Base-by-base conservation (phyloP, 2,888 invertebrate species). In the Macaria liturata region DNA sequence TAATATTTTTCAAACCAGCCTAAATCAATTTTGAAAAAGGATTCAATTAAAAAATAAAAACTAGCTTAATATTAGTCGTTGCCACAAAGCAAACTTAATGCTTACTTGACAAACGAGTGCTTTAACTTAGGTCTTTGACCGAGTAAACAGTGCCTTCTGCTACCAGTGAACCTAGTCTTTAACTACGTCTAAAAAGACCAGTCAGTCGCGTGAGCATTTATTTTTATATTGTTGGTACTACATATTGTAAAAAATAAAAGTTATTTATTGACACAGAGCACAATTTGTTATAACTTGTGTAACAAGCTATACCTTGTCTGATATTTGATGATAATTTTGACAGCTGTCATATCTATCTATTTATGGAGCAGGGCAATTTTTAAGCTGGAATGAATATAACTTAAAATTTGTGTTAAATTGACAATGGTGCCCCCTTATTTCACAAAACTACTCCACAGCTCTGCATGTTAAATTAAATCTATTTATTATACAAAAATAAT, bases 181-280 rank as follows among this genome's bases (percentile, higher is more conserved):
- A 82, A 78, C 85, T 82, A 83, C 75, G 66, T 70, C 57, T 65
- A 62, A 47, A 46, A 40, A 62, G 66, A 67, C 76, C 78, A 84
- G 88, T 79, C 87, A 87, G 88, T 89, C 88, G 81, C 78, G 81
- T 75, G 74, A 89, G 91, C 91, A 91, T 91, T 91, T 91, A 91
- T 91, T 90, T 91, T 90, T 87, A 84, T 88, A 87, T 83, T 84
- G 84, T 89, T 88, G 80, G 71, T 80, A 72, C 74, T 65, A n/a
- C n/a, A n/a, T n/a, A 72, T 78, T 83, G 84, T 84, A 84, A 84
- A 81, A 71, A 42, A 72, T 73, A 65, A 76, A 70, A 66, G 66
- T 73, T 74, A 77, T 66, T 72, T 80, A 79, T 80, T 80, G 70
- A 75, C 68, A 73, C 70, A 74, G 74, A 80, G 77, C 83, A 83